Evolutionary conservation across 1,140 invertebrate species (phyloP).

Genomic region (Parasteatoda tepidariorum): DNA sequence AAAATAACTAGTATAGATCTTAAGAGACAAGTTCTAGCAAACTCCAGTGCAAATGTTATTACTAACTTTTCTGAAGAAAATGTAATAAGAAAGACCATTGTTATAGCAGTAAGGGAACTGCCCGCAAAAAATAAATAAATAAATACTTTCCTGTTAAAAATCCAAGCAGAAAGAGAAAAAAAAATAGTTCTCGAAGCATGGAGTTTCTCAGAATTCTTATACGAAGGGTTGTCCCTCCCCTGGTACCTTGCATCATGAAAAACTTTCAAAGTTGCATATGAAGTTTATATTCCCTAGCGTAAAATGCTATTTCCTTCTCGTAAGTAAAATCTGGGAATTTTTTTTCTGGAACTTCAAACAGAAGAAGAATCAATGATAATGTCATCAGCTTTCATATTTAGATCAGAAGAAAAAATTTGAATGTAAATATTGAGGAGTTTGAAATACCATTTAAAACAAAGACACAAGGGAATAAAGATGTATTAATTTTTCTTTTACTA

Average conservation of each 20-base stretch:
- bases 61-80: background rate
- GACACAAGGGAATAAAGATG: too few relatives aligned
- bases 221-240: too few relatives aligned
- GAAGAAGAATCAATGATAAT: slow-evolving; percentile 29
- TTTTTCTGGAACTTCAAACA: background rate
- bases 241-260: slow-evolving; percentile 11
- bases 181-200: background rate
- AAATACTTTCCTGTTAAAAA: background rate
- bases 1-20: too few relatives aligned
- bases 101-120: too few relatives aligned
- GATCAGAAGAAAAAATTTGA: too few relatives aligned
- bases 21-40: too few relatives aligned
- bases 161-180: background rate
- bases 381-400: background rate
- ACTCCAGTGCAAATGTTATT: background rate
- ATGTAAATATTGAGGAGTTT: too few relatives aligned
- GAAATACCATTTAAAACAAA: too few relatives aligned
- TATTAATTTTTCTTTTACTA: too few relatives aligned
- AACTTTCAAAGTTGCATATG: slow-evolving; percentile 20
- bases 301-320: background rate
- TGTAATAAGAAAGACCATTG: slow-evolving; percentile 5
- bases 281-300: background rate
- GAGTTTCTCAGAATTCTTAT: background rate
- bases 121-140: slow-evolving; percentile 1
- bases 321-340: background rate